Base-by-base conservation (phyloP, 2,113 vertebrate genomes). In the Cisticola juncidis region DNA sequence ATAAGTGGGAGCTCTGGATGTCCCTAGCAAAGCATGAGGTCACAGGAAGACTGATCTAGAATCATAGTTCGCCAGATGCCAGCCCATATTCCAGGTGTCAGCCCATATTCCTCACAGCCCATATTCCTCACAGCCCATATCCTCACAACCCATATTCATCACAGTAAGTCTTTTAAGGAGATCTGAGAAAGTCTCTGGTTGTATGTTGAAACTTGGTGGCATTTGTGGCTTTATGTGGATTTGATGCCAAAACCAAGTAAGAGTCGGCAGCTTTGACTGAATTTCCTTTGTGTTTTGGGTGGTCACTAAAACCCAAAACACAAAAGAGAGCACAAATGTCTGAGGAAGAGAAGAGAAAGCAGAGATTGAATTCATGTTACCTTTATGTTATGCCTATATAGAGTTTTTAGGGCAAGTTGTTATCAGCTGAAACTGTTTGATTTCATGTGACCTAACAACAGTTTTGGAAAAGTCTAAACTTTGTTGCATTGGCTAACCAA, bases 261-360 rank as follows among this genome's bases (percentile, higher is more conserved):
- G 38, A 81, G 23, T 71, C 82, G 86, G 51, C 14, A 48, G 68
- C 56, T 92, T 88, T 90, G 90, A 83, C 64, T 58, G 80, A 93
- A 12, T 88, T 93, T 91, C 17, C 81, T 86, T 93, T 94, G 66
- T 93, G 31, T 88, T 96, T 94, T 94, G 91, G 71, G 78, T 86
- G 38, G 68, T 89, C 64, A 36, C 26, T 88, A 45, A 60, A 53
- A 76, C 38, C 21, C 80, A 26, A 47, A 69, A 23, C n/a, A 72
- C 21, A 86, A 38, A 54, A 58, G 12, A 61, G 45, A 86, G 45
- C 16, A 76, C 56, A 87, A 45, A 50, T 47, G 12, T 22, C 14
- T 50, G 64, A 21, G 29, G 68, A 44, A 65, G 73, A 16, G 54
- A 89, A 82, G 40, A 70, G 51, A 85, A 92, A 24, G 5, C 17